These are phyloP conservation scores for Polia nebulosa DNA, from an alignment of 2,888 invertebrate species.

Conservation along the genomic window DNA sequence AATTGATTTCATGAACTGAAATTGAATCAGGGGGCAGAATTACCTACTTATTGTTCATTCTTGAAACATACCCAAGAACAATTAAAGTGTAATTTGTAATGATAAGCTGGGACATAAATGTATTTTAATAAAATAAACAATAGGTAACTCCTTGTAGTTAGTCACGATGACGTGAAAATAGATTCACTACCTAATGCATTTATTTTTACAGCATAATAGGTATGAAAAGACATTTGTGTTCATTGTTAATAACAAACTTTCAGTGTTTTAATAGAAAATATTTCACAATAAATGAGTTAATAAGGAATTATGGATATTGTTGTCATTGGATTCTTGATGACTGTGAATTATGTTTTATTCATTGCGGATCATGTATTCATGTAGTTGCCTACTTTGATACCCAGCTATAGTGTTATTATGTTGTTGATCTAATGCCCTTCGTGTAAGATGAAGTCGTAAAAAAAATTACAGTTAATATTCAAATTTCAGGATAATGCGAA, in stretches of 20 bases:
- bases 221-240: not conserved
- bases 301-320: constrained; percentile 13
- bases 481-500: constrained; percentile 12
- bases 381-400: not conserved
- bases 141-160: not conserved
- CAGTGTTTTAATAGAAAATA: constrained; percentile 1
- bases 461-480: constrained; percentile 31
- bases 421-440: constrained; percentile 46
- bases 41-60: not conserved
- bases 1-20: constrained; percentile 22
- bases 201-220: constrained; percentile 2
- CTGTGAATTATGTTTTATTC: constrained; percentile 32
- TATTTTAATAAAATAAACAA: constrained; percentile 4
- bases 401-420: constrained; percentile 14
- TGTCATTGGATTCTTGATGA: constrained; percentile 13
- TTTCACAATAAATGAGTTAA: constrained; percentile 5
- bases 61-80: not conserved
- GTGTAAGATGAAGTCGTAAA: constrained; percentile 29
- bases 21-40: constrained; percentile 1
- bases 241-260: not conserved
- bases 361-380: constrained; percentile 15
- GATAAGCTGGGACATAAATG: not conserved
- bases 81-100: not conserved
- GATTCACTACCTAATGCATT: not conserved
- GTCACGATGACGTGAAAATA: constrained; percentile 3